These are phyloP conservation scores for Caretta caretta DNA, from an alignment of 2,113 vertebrate species.

Conservation along the genomic window DNA sequence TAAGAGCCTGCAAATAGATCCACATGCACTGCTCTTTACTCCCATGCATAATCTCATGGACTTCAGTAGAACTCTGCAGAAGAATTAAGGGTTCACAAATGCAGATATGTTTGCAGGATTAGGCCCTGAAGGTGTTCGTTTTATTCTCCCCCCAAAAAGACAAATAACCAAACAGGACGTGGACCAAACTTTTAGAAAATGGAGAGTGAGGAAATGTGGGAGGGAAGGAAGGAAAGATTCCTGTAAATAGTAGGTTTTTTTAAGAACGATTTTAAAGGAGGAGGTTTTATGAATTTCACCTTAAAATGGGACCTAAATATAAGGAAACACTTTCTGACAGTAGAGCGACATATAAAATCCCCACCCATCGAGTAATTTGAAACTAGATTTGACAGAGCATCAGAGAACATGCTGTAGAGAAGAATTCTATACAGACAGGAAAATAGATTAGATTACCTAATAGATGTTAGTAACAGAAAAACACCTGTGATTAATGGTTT, in stretches of 20 bases:
- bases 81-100: neutral
- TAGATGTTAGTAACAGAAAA: neutral
- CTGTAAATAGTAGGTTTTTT: neutral
- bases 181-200: neutral
- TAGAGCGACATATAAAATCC: neutral
- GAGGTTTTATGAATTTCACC: neutral
- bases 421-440: neutral
- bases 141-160: too few relatives aligned
- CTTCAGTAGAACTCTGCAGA: neutral
- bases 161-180: neutral
- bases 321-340: neutral
- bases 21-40: neutral
- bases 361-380: neutral
- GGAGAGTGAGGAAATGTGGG: neutral
- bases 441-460: neutral
- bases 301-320: neutral
- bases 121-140: too few relatives aligned
- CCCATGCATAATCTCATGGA: neutral
- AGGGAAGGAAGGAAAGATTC: neutral
- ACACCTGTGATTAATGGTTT: neutral
- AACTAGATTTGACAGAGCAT: neutral
- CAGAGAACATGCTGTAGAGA: neutral
- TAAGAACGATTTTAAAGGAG: neutral
- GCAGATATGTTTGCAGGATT: neutral
- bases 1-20: too few relatives aligned